These are phyloP conservation scores for Paedocypris micromegethes DNA, from an alignment of 2,797 vertebrate genomes.

Conservation along the genomic window DNA sequence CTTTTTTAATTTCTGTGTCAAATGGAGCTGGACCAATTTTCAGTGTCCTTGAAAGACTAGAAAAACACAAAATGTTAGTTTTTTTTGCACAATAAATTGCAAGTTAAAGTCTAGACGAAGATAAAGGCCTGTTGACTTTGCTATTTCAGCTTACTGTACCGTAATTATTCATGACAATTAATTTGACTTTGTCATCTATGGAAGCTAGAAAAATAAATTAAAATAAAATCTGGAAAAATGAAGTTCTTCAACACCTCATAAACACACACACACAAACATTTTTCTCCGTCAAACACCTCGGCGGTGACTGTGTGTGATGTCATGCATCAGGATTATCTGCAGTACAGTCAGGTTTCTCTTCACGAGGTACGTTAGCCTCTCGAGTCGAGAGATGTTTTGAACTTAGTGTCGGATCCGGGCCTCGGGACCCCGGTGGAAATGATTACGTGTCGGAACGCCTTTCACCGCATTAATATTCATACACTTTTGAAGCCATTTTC, in stretches of 20 bases:
- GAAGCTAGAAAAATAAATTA: too few relatives aligned
- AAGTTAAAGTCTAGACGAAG: too few relatives aligned
- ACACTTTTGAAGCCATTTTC: constrained; percentile 70
- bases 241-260: background rate
- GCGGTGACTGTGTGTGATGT: constrained; percentile 32
- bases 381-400: constrained; percentile 62
- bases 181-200: too few relatives aligned
- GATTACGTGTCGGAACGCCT: constrained; percentile 60
- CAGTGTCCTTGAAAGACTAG: too few relatives aligned
- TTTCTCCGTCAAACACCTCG: background rate
- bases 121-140: too few relatives aligned
- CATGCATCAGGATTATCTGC: constrained; percentile 42
- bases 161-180: too few relatives aligned
- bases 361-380: constrained; percentile 54
- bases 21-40: too few relatives aligned
- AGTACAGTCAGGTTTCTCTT: constrained; percentile 64
- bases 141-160: too few relatives aligned
- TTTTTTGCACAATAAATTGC: too few relatives aligned
- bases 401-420: constrained; percentile 62
- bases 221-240: background rate
- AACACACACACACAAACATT: too few relatives aligned
- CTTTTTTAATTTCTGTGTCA: too few relatives aligned
- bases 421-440: constrained; percentile 68
- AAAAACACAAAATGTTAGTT: too few relatives aligned
- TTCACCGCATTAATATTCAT: constrained; percentile 70